A percentile compares a stretch with the other conserved stretches of the same genome.
Evolutionary conservation across 2,797 vertebrate genomes (phyloP).

Genomic region (Schizothorax lantsangensis): DNA sequence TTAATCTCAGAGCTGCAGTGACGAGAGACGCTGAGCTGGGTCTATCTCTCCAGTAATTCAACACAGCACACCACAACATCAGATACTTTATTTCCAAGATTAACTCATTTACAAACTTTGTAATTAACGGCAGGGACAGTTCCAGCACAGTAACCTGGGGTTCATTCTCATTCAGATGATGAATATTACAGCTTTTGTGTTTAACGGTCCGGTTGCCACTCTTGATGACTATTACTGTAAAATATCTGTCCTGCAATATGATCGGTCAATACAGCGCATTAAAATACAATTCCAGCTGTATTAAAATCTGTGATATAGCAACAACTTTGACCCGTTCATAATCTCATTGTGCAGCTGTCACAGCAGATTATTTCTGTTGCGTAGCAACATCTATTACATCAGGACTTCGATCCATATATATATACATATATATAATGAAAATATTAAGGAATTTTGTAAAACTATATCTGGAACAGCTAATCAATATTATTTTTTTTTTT

Average conservation of each 20-base stretch:
- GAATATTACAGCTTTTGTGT: constrained; percentile 1
- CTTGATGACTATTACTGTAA: no score
- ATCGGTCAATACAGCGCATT: background rate
- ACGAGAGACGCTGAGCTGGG: constrained; percentile 68
- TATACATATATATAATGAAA: no score
- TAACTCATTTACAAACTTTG: constrained; percentile 23
- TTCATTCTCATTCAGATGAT: constrained; percentile 5
- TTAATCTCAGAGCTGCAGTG: constrained; percentile 82
- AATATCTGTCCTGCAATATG: background rate
- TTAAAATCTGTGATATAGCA: background rate
- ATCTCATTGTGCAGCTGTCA: background rate
- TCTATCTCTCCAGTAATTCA: constrained; percentile 42
- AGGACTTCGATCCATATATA: no score
- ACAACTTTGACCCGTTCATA: background rate
- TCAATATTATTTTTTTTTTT: no score
- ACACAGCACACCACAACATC: constrained; percentile 11
- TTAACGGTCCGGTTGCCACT: background rate
- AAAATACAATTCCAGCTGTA: background rate
- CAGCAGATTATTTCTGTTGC: background rate
- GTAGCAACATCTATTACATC: no score
- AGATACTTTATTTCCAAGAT: constrained; percentile 40
- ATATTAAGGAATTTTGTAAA: no score
- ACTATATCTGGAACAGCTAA: no score
- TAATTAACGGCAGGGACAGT: constrained; percentile 25
- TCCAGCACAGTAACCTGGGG: constrained; percentile 17